Base-by-base conservation (phyloP, 2,888 invertebrate genomes). In the Dastarcus helophoroides region DNA sequence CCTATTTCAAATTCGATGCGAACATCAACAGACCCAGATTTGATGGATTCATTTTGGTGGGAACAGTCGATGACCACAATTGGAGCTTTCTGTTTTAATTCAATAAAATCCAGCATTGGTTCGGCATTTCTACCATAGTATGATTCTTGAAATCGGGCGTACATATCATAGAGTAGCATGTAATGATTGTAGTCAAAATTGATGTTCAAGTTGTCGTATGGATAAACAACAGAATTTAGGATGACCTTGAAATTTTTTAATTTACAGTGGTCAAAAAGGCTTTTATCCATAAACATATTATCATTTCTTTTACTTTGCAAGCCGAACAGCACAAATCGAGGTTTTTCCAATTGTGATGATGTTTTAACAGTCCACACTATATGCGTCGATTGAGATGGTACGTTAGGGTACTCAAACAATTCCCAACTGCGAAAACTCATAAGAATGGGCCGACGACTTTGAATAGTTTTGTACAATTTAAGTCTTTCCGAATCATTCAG, bases 111-210 rank as follows among this genome's bases (percentile, higher is more conserved):
- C 14, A 37, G 26, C 11, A 37, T 23, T 13, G 40, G 40, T 39
- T 41, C 52, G 52, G 54, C 53, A 56, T 52, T 44, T 60, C 53
- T 58, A 15, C 33, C 33, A 31, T 47, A 46, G 32, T 46, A 47
- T 14, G 34, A 29, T 32, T 40, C 31, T 38, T 43, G 40, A 37
- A 50, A 47, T 9, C 40, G 41, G 10, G 29, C 19, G 36, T 46
- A 50, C 43, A 44, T 43, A 3, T 46, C 36, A 29, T 46, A 48
- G 11, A 46, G 29, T 12, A 44, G 9, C n/a, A 42, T 40, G 32
- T 37, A 45, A 23, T 41, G 41, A 21, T 46, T 40, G 15, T 41
- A 26, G 9, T 24, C 32, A 40, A 46, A 52, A 21, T 42, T 40
- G 26, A 48, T n/a, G 33, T 50, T 49, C 24, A 53, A 27, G 38